phyloP scores from a whole-genome alignment of 2,888 invertebrate genomes.

The Enoplolaimus lenunculus region DNA sequence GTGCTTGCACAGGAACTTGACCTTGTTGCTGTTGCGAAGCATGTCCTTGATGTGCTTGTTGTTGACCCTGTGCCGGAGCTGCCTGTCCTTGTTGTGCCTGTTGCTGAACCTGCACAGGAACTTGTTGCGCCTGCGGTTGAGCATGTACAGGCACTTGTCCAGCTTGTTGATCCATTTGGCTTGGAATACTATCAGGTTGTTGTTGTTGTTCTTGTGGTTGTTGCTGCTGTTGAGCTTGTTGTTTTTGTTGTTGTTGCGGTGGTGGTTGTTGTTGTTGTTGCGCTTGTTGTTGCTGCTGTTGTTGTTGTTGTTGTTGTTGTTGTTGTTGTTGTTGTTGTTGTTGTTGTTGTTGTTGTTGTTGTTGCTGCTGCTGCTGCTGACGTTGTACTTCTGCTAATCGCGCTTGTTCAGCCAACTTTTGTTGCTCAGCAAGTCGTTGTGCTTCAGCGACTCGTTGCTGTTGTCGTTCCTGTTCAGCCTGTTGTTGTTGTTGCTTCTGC shows the following conservation, averaged over 20 bases:
- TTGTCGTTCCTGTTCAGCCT: too few species aligned
- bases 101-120: neutral
- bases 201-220: neutral
- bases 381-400: neutral
- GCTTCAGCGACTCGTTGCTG: too few species aligned
- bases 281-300: neutral
- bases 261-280: neutral
- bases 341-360: neutral
- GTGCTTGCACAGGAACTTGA: too few species aligned
- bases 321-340: neutral
- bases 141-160: neutral
- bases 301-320: neutral
- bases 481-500: too few species aligned
- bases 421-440: neutral
- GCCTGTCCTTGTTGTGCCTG: neutral
- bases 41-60: neutral
- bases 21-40: too few species aligned
- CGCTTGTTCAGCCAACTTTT: neutral
- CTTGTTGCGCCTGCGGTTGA: neutral
- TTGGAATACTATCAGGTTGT: neutral
- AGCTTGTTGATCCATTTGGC: neutral
- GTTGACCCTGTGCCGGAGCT: neutral
- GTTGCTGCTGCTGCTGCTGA: neutral
- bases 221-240: neutral
- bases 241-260: neutral